Evolutionary conservation across 2,113 vertebrate genomes (phyloP).

Genomic region (Trinectes maculatus): DNA sequence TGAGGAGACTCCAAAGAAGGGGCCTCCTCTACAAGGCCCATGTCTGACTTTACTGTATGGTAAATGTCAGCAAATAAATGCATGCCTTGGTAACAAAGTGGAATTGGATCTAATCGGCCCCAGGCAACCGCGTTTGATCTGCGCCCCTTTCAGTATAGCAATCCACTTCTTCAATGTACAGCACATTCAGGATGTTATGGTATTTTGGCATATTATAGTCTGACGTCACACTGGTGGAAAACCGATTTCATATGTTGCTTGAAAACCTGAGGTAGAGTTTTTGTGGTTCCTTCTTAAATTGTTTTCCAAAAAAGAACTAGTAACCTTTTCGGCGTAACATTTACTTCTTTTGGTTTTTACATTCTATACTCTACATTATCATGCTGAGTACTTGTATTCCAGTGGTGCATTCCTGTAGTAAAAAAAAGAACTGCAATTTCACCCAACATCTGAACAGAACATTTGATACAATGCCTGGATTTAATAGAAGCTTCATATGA

Average conservation of each 20-base stretch:
- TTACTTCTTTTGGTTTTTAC: slow-evolving; percentile 54
- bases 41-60: slow-evolving; percentile 65
- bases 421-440: slow-evolving; percentile 40
- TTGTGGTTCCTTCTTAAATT: slow-evolving; percentile 22
- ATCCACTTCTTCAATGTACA: slow-evolving; percentile 49
- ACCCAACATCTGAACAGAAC: slow-evolving; percentile 39
- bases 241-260: slow-evolving; percentile 72
- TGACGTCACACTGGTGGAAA: slow-evolving; percentile 70
- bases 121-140: slow-evolving; percentile 78
- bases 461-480: slow-evolving; percentile 39
- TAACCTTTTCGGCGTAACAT: slow-evolving; percentile 56
- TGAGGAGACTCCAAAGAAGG: slow-evolving; percentile 53
- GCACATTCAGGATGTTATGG: slow-evolving; percentile 72
- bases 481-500: slow-evolving; percentile 39
- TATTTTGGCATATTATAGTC: slow-evolving; percentile 68
- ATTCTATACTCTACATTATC: slow-evolving; percentile 60
- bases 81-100: slow-evolving; percentile 73
- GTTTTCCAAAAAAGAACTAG: slow-evolving; percentile 48
- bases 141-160: slow-evolving; percentile 54
- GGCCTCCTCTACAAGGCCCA: slow-evolving; percentile 64
- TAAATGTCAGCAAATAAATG: slow-evolving; percentile 79
- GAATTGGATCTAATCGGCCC: slow-evolving; percentile 78
- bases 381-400: slow-evolving; percentile 57
- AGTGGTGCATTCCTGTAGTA: slow-evolving; percentile 49
- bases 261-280: slow-evolving; percentile 32